Conservation (phyloP, 2,113 vertebrate genomes). For the Rhea pennata region DNA sequence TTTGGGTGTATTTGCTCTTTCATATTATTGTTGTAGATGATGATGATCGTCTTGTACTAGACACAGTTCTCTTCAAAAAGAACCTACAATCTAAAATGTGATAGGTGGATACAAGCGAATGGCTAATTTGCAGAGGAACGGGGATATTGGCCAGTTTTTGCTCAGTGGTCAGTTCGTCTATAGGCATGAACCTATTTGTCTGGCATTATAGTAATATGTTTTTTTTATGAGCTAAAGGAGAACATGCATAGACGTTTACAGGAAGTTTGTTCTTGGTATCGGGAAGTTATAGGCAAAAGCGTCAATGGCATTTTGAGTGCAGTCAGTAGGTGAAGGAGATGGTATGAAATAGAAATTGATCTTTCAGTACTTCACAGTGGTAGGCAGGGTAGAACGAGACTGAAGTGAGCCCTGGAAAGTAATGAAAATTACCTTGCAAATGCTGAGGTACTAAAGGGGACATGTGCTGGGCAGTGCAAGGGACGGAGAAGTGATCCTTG, state of each 20-base stretch:
- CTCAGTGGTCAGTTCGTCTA: not conserved
- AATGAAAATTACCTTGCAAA: not conserved
- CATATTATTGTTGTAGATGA: not conserved
- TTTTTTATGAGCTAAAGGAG: not conserved
- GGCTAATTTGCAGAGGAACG: not conserved
- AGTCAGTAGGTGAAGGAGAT: not conserved
- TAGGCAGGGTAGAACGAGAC: not conserved
- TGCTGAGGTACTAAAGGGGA: not conserved
- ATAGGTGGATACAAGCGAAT: not conserved
- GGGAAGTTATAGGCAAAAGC: not conserved
- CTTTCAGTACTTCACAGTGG: not conserved
- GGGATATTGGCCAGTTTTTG: accelerated
- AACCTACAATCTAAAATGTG: not conserved
- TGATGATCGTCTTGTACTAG: not conserved
- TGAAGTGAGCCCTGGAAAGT: not conserved
- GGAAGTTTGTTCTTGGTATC: not conserved
- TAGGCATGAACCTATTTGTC: not conserved
- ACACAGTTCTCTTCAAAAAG: not conserved
- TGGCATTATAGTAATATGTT: not conserved
- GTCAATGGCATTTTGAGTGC: not conserved
- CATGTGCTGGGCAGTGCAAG: not conserved
- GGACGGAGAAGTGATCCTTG: not conserved
- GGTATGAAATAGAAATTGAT: not conserved
- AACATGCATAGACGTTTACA: not conserved
- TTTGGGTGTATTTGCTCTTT: not conserved